A percentile compares a stretch with the other conserved stretches of the same genome.
phyloP scores from a whole-genome alignment of 2,888 invertebrate species.

The Celastrina argiolus region DNA sequence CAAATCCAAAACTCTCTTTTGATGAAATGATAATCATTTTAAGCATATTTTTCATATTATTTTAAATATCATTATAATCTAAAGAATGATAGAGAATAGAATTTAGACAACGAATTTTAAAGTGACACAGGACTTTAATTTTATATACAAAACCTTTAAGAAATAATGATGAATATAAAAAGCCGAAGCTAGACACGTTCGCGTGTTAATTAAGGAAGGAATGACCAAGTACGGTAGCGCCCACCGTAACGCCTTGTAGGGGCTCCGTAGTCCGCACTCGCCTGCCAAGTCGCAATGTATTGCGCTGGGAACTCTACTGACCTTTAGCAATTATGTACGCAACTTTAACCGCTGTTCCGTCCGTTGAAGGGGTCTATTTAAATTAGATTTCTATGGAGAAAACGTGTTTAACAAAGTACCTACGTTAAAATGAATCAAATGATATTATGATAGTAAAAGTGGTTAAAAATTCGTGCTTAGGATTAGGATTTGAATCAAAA shows the following conservation, averaged over 20 bases:
- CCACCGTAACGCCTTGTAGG: conserved; percentile 18
- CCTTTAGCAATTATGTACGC: conserved; percentile 39
- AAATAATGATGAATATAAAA: not conserved
- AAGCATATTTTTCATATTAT: too few relatives aligned
- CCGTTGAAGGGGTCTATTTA: conserved; percentile 24
- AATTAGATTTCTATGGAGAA: not conserved
- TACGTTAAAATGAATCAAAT: too few relatives aligned
- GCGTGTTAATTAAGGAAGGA: conserved; percentile 12
- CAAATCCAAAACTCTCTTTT: too few relatives aligned
- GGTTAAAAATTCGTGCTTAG: too few relatives aligned
- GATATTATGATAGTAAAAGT: too few relatives aligned
- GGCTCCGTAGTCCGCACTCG: too few relatives aligned
- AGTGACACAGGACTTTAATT: too few relatives aligned
- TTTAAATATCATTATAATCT: too few relatives aligned
- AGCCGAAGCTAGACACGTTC: not conserved
- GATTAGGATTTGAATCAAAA: too few relatives aligned
- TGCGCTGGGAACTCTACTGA: conserved; percentile 36
- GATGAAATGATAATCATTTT: too few relatives aligned
- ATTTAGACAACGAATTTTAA: too few relatives aligned
- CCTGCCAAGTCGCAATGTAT: conserved; percentile 23
- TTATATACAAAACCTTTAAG: not conserved
- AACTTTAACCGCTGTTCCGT: conserved; percentile 34
- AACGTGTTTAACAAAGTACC: not conserved
- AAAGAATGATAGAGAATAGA: too few relatives aligned
- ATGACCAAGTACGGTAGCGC: not conserved